A percentile compares a stretch with the other conserved stretches of the same genome.
Conservation (phyloP, 2,113 vertebrate genomes). For the Calyptommatus sinebrachiatus region DNA sequence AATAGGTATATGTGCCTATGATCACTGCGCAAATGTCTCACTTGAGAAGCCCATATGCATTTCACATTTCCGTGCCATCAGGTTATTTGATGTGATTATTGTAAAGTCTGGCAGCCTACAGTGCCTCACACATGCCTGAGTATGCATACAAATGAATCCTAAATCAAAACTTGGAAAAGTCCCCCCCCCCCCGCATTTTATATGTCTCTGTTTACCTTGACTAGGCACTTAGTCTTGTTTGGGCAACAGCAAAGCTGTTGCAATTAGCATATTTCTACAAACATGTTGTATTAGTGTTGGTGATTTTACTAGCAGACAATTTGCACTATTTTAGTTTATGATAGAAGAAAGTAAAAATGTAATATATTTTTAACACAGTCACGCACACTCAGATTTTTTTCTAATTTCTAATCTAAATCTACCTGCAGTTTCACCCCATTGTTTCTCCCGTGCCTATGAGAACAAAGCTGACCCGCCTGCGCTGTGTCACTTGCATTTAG, state of each 20-base stretch:
- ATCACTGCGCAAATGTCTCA: not conserved
- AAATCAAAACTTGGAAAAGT: constrained; percentile 38
- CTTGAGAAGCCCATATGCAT: constrained; percentile 13
- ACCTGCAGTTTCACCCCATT: too few relatives aligned
- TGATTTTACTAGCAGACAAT: constrained; percentile 25
- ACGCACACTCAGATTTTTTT: too few relatives aligned
- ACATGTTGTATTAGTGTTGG: constrained; percentile 12
- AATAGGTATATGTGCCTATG: not conserved
- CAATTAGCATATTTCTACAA: constrained; percentile 21
- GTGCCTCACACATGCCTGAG: constrained; percentile 8
- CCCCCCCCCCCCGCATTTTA: constrained; percentile 12
- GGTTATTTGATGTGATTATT: constrained; percentile 32
- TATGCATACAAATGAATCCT: constrained; percentile 23
- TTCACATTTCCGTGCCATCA: constrained; percentile 26
- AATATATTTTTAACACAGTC: too few relatives aligned
- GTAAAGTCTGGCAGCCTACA: constrained; percentile 7
- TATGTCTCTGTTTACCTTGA: constrained; percentile 31
- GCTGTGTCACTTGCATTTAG: too few relatives aligned
- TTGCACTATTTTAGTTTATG: constrained; percentile 1
- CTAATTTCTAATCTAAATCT: too few relatives aligned
- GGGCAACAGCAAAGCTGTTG: constrained; percentile 17
- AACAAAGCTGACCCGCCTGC: not conserved
- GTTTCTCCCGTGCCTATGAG: not conserved
- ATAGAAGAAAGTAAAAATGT: constrained; percentile 10
- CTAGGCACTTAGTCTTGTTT: constrained; percentile 20